Percentiles rank a stretch among this genome's conserved stretches.
Evolutionary conservation across 1,140 invertebrate species (phyloP).

Genomic region (Drosophila ogumai): DNA sequence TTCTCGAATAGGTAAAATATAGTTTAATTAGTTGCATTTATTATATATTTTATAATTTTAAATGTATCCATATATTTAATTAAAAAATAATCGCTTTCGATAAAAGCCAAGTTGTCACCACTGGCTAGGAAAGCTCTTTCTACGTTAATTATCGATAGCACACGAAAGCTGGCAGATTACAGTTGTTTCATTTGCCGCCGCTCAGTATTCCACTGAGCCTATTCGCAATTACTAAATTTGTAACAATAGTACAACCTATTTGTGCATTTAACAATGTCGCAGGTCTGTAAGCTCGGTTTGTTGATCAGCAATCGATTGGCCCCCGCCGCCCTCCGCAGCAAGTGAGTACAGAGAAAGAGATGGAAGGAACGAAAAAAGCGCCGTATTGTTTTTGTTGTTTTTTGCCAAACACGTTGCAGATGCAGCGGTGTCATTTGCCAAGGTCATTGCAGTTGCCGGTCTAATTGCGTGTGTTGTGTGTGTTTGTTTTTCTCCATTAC

Average conservation of each 20-base stretch:
- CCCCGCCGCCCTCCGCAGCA: slow-evolving; percentile 61
- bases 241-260: slow-evolving; percentile 36
- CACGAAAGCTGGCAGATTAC: slow-evolving; percentile 2
- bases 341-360: slow-evolving; percentile 46
- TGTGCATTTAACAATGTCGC: slow-evolving; percentile 57
- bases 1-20: no score
- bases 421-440: slow-evolving; percentile 73
- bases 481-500: slow-evolving; percentile 34
- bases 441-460: slow-evolving; percentile 75
- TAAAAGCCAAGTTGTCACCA: not conserved
- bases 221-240: slow-evolving; percentile 42
- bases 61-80: no score
- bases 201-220: slow-evolving; percentile 29
- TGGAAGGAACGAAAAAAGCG: slow-evolving; percentile 1
- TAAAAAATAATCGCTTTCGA: not conserved
- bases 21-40: no score
- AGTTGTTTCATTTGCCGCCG: slow-evolving; percentile 7
- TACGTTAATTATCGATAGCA: slow-evolving; percentile 13
- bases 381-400: slow-evolving; percentile 19
- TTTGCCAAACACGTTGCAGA: slow-evolving; percentile 55
- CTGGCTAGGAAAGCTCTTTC: slow-evolving; percentile 11
- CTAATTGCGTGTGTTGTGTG: slow-evolving; percentile 20
- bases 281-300: slow-evolving; percentile 65
- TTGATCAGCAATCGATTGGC: slow-evolving; percentile 61
- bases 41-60: no score